A percentile compares a stretch with the other conserved stretches of the same genome.
These are phyloP conservation scores for Timema podura DNA, from an alignment of 2,888 invertebrate genomes.

Conservation along the genomic window DNA sequence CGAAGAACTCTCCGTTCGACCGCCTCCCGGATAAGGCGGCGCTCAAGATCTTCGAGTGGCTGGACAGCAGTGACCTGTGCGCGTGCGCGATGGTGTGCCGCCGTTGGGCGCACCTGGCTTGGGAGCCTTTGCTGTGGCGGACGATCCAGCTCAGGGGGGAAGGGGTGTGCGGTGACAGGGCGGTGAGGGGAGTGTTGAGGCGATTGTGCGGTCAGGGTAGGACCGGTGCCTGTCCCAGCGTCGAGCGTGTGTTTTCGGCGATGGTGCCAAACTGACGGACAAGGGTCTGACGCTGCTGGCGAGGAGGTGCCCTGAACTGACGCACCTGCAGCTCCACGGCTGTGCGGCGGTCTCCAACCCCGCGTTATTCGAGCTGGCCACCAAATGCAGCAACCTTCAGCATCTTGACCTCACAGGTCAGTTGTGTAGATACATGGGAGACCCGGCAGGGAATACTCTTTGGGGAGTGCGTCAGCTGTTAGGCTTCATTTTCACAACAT, in stretches of 20 bases:
- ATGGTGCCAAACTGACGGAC: conserved; percentile 70
- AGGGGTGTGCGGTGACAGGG: conserved; percentile 59
- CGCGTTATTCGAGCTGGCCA: conserved; percentile 71
- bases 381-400: conserved; percentile 74
- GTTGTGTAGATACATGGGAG: conserved; percentile 26
- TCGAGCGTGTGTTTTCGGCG: conserved; percentile 63
- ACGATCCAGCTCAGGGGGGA: conserved; percentile 60
- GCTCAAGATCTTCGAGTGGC: conserved; percentile 64
- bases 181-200: conserved; percentile 59
- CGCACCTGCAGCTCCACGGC: conserved; percentile 73
- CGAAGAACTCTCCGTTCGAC: conserved; percentile 48
- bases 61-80: conserved; percentile 68
- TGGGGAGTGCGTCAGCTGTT: too few relatives aligned
- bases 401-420: conserved; percentile 82
- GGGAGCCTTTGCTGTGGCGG: conserved; percentile 74
- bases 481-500: too few relatives aligned
- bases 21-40: conserved; percentile 63
- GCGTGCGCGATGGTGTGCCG: conserved; percentile 70
- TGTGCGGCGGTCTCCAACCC: conserved; percentile 71
- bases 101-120: conserved; percentile 70
- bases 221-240: conserved; percentile 62
- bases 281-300: conserved; percentile 72
- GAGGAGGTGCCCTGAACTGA: conserved; percentile 74
- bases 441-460: too few relatives aligned
- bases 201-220: conserved; percentile 62